These are phyloP conservation scores for Cuculus canorus DNA, from an alignment of 2,797 vertebrate genomes.

Conservation along the genomic window DNA sequence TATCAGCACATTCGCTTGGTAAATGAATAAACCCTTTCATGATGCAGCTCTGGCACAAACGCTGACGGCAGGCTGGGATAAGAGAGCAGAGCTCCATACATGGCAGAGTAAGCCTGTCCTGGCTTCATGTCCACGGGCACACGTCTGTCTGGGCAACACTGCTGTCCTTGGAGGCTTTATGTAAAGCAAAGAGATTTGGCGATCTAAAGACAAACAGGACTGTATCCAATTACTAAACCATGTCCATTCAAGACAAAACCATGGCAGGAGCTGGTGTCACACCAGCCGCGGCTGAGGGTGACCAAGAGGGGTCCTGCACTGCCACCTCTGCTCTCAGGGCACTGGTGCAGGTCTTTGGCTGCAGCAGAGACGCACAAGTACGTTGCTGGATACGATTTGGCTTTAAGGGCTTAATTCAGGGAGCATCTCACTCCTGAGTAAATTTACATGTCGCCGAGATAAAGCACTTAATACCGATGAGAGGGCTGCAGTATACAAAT, in stretches of 20 bases:
- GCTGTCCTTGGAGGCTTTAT: background rate
- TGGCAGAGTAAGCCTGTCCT: background rate
- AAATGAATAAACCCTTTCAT: constrained; percentile 12
- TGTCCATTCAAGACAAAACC: background rate
- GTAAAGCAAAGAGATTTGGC: background rate
- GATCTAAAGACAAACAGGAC: background rate
- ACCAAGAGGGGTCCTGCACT: background rate
- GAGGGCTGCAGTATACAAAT: background rate
- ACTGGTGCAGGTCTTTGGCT: background rate
- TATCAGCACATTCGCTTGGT: constrained; percentile 20
- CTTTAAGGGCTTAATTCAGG: background rate
- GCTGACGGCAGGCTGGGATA: background rate
- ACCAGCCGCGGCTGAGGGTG: background rate
- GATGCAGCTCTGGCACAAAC: background rate
- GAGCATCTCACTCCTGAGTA: background rate
- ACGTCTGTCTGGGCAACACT: background rate
- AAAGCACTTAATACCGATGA: background rate
- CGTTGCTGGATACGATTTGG: background rate
- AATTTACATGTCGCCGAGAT: background rate
- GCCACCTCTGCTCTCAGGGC: accelerated
- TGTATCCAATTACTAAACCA: accelerated
- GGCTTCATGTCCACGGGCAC: background rate
- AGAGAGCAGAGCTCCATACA: background rate
- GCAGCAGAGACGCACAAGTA: background rate
- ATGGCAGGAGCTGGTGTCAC: background rate